Evolutionary conservation across 1,140 invertebrate genomes (phyloP).

Genomic region (Melanaphis sacchari): DNA sequence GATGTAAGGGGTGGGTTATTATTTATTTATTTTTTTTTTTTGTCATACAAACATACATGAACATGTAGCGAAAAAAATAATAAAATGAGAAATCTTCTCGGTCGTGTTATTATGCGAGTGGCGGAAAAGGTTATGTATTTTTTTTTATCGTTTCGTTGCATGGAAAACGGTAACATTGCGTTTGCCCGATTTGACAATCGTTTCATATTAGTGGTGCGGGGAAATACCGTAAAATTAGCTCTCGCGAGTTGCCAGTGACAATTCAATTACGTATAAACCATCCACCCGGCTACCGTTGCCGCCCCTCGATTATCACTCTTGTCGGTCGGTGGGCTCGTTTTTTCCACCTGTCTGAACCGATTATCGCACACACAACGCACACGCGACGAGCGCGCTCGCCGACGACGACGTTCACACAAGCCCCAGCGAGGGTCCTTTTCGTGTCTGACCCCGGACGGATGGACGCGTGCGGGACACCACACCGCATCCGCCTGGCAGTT

Average conservation of each 20-base stretch:
- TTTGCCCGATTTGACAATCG: constrained; percentile 54
- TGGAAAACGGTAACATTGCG: constrained; percentile 27
- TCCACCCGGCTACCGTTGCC: background rate
- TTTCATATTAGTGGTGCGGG: background rate
- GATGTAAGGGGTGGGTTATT: background rate
- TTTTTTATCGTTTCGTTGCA: background rate
- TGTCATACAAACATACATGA: background rate
- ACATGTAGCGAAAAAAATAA: background rate
- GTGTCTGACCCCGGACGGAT: background rate
- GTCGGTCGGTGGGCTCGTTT: constrained; percentile 30
- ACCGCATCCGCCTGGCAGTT: background rate
- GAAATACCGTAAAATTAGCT: constrained; percentile 32
- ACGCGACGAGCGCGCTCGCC: background rate
- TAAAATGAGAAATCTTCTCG: background rate
- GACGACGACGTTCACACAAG: constrained; percentile 14
- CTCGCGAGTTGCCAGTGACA: constrained; percentile 52
- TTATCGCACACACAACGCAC: constrained; percentile 6
- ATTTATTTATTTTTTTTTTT: background rate
- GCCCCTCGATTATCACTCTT: constrained; percentile 47
- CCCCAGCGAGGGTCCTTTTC: background rate
- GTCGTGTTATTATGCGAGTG: background rate
- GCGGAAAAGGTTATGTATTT: background rate
- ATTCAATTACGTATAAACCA: constrained; percentile 46
- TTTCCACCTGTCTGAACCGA: constrained; percentile 57
- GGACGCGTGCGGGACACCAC: background rate